Evolutionary conservation across 1,140 invertebrate genomes (phyloP), one percentile per base, ranked within the genome.

Genomic region (Drosophila eugracilis): DNA sequence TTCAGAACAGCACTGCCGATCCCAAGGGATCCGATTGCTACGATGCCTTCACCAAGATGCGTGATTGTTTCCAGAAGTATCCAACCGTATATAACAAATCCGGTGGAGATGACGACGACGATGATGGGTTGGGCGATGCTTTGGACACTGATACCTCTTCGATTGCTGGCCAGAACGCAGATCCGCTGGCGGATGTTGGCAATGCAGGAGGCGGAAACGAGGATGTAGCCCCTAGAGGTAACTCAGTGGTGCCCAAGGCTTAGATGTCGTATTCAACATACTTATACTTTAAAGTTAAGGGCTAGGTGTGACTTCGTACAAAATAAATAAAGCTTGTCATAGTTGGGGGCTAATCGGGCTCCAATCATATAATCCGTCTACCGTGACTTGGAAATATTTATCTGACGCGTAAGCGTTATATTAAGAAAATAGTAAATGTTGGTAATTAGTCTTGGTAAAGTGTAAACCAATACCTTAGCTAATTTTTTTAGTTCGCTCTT

Each of bases 1-100:
- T 99, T 91, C 97, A 99, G 92, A 97, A 97, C 78, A 94, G 93
- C 73, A 93, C 93, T 14, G 93, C 93, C 5, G 96, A 97, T 4
- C 95, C 95, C 0, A 97, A 97, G 91, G 97, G 97, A 15, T 96
- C 95, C 24, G 97, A 99, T 75, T 99, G 98, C 91, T 96, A 96
- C 80, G 96, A 98, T 60, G 94, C 95, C 53, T 99, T 99, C 92
- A 95, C 95, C 89, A 94, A 93, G 30, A 98, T 99, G 97, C 97
- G 98, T 81, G 93, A 95, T n/a, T 99, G 98, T 91, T 98, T 99
- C 96, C 91, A 94, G 2, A 92, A 96, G 55, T 99, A 96, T 93
- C 98, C 98, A 1, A 94, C 95, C 6, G 92, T 99, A 10, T 99
- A 99, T 91, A 95, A 95, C 58, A 95, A 94, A 72, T 93, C 94